A percentile compares a stretch with the other conserved stretches of the same genome.
Conservation (phyloP, 2,113 vertebrate genomes). For the Lathamus discolor region DNA sequence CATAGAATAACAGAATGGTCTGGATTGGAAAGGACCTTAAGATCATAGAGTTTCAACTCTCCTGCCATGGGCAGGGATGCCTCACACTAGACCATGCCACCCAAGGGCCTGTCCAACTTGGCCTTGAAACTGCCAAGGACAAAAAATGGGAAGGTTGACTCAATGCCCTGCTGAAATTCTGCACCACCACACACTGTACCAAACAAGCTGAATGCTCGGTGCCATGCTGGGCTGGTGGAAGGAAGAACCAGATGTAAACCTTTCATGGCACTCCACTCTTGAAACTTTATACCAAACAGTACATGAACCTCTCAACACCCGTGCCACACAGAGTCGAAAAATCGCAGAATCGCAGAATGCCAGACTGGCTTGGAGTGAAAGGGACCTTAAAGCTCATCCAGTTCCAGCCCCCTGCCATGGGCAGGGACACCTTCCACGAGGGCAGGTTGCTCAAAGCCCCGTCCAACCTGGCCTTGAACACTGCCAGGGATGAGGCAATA, state of each 20-base stretch:
- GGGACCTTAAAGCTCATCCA: background rate
- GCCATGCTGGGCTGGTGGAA: background rate
- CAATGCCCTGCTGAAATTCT: background rate
- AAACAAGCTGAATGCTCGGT: background rate
- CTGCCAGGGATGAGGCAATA: background rate
- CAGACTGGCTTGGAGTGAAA: background rate
- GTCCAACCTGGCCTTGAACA: background rate
- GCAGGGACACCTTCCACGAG: background rate
- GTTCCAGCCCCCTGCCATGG: background rate
- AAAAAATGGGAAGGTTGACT: background rate
- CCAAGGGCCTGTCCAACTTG: background rate
- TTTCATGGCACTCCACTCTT: background rate
- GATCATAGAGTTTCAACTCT: background rate
- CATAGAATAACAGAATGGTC: background rate
- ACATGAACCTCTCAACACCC: background rate
- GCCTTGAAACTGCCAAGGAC: background rate
- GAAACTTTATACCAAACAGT: accelerated
- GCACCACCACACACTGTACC: background rate
- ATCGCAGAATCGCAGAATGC: background rate
- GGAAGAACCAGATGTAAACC: accelerated
- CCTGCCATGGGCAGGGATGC: background rate
- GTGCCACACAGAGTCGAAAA: background rate
- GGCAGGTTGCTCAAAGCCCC: background rate
- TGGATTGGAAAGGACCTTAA: background rate
- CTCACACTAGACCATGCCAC: background rate